Evolutionary conservation across 2,113 vertebrate species (phyloP), one percentile per base, ranked within the genome.

Genomic region (Amblyopsis rosae): DNA sequence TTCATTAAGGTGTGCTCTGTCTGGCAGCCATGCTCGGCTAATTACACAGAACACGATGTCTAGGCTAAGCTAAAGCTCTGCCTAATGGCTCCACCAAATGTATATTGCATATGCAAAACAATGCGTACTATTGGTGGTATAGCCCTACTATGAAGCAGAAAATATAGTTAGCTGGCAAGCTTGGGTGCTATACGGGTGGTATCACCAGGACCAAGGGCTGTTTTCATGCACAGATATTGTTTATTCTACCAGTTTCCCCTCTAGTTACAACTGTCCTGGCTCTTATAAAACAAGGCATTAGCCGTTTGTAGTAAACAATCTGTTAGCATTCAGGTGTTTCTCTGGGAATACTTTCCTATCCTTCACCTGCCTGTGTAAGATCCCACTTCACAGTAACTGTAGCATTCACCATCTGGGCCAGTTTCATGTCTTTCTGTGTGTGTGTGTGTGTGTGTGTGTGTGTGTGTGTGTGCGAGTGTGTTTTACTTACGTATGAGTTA

Each of bases 1-100:
- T 85, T 91, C 87, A 90, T 90, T 90, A 92, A 89, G 89, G 88
- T 89, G 84, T 84, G 78, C 83, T 73, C 73, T 80, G 86, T 89
- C 84, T 87, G 83, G 77, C 76, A 87, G 84, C 75, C 70, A 86
- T 86, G 88, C 84, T 87, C 82, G 86, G 84, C 76, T 89, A 88
- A 88, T 88, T 89, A 88, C 82, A 82, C 78, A 71, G 70, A 63
- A 74, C 76, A 87, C 77, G 80, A 85, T 72, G 76, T 59, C 72
- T 80, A 66, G 48, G 67, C 80, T 60, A 61, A 59, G 69, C 70
- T 64, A 67, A 70, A 67, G 68, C 59, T 71, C 82, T 77, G 72
- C 69, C 77, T 82, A 71, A 67, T 70, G 83, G 77, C 19, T 15
- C 10, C 8, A 72, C 5, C 1, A 32, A 2, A 33, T 12, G 10